Evolutionary conservation across 92 coral and sea anemone genomes (phyloP).

Genomic region (Porites rus): DNA sequence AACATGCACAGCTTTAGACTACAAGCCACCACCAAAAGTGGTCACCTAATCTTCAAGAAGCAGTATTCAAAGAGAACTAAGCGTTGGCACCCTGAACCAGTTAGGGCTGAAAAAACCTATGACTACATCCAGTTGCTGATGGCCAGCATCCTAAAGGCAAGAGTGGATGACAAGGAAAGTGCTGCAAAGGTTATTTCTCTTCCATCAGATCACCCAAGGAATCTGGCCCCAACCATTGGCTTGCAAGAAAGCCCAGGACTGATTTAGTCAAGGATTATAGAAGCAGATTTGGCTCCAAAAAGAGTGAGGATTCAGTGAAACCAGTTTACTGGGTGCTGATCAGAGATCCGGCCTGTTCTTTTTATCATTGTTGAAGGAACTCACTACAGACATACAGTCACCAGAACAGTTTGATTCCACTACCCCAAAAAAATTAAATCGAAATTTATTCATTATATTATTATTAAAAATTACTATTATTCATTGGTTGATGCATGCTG

Average conservation of each 20-base stretch:
- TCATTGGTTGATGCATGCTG: too few relatives aligned
- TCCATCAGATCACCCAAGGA: not conserved
- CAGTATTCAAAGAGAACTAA: constrained; percentile 6
- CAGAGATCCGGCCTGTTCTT: too few relatives aligned
- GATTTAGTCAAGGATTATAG: not conserved
- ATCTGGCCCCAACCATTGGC: constrained; percentile 17
- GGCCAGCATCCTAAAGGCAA: constrained; percentile 23
- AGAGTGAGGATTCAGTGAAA: not conserved
- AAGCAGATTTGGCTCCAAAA: constrained; percentile 23
- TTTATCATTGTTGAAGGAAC: too few relatives aligned
- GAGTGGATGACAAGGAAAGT: constrained; percentile 8
- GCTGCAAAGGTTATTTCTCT: not conserved
- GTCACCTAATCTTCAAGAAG: constrained; percentile 11
- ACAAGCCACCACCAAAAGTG: constrained; percentile 6
- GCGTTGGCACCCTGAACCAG: constrained; percentile 24
- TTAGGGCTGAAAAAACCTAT: not conserved
- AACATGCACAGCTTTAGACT: constrained; percentile 11
- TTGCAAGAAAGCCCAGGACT: not conserved
- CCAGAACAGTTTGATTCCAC: too few relatives aligned
- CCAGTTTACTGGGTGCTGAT: too few relatives aligned
- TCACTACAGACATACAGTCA: too few relatives aligned
- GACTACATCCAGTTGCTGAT: constrained; percentile 5
- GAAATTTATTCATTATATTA: too few relatives aligned
- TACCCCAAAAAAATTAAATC: too few relatives aligned
- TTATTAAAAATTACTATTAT: too few relatives aligned